phyloP scores from a whole-genome alignment of 2,888 invertebrate genomes.

The Eupithecia vulgata region DNA sequence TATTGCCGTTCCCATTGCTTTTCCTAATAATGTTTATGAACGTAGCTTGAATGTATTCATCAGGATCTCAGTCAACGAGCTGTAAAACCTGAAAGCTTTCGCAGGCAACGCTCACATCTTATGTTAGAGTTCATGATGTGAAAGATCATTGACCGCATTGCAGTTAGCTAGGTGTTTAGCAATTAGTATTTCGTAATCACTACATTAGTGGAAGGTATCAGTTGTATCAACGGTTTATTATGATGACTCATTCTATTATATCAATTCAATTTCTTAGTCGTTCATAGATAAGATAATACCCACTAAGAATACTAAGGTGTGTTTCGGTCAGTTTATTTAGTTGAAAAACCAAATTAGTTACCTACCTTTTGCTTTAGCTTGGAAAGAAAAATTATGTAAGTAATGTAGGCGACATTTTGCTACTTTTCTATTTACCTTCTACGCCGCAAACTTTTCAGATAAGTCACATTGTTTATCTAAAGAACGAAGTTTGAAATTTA shows the following conservation, averaged over 20 bases:
- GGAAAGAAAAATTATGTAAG: neutral
- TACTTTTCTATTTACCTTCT: neutral
- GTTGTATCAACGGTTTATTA: constrained; percentile 20
- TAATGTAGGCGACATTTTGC: neutral
- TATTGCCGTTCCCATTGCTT: constrained; percentile 49
- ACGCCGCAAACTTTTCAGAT: constrained; percentile 11
- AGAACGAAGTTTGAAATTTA: constrained; percentile 27
- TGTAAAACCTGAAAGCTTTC: neutral
- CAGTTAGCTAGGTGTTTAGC: constrained; percentile 38
- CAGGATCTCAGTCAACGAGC: constrained; percentile 26
- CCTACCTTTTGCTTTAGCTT: neutral
- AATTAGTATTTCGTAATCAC: constrained; percentile 50
- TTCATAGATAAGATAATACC: constrained; percentile 22
- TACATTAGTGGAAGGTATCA: constrained; percentile 5
- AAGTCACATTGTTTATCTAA: constrained; percentile 19
- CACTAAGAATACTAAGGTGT: neutral
- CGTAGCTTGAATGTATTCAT: constrained; percentile 19
- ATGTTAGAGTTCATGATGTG: constrained; percentile 52
- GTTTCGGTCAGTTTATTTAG: neutral
- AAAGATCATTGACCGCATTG: constrained; percentile 55
- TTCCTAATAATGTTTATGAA: constrained; percentile 39
- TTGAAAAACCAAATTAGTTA: neutral
- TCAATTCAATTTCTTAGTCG: constrained; percentile 21
- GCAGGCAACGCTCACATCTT: neutral
- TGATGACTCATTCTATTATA: constrained; percentile 14